Evolutionary conservation across 2,797 vertebrate species (phyloP), one percentile per base, ranked within the genome.

Genomic region (Myotis myotis): DNA sequence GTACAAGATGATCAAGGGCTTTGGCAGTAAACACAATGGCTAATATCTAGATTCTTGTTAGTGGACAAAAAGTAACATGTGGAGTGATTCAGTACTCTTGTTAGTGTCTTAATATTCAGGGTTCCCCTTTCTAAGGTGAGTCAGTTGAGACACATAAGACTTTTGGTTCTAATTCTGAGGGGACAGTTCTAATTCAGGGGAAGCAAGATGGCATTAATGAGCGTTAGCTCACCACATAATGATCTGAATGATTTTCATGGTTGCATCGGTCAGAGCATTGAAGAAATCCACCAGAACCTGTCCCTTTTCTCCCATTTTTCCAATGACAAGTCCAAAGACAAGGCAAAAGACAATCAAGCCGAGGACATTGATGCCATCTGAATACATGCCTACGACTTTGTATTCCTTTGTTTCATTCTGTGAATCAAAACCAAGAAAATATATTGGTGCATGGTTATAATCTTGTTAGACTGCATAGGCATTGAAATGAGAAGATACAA

Each of bases 281-380:
- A 99, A 99, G 89, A 99, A 99, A 72, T 99, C 99, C 97, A 99
- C 98, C 84, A 99, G 98, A 94, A 99, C 98, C 57, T 99, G 98
- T 22, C 99, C 99, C 80, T 99, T 99, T 95, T 99, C 99, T n/a
- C 99, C 99, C 99, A 99, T 99, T 97, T 99, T 99, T 44, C 99
- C 99, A n/a, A 99, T 99, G 96, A 99, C 99, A 2, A 99, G 97
- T 95, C 99, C 99, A 88, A 99, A 99, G 22, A 99, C 99, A 13
- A 99, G 99, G 41, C 99, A 99, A 97, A 99, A 99, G 76, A 99
- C 98, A 57, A 99, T 99, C 44, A 99, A 98, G 41, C 99, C 99
- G 87, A 99, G 97, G 0, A 99, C 99, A 93, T 99, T 99, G 97
- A 99, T 99, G 47, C 99, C 99, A 0, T 99, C 99, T 0, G 99